These are phyloP conservation scores for Troides oblongomaculatus DNA, from an alignment of 2,888 invertebrate genomes.

Conservation along the genomic window DNA sequence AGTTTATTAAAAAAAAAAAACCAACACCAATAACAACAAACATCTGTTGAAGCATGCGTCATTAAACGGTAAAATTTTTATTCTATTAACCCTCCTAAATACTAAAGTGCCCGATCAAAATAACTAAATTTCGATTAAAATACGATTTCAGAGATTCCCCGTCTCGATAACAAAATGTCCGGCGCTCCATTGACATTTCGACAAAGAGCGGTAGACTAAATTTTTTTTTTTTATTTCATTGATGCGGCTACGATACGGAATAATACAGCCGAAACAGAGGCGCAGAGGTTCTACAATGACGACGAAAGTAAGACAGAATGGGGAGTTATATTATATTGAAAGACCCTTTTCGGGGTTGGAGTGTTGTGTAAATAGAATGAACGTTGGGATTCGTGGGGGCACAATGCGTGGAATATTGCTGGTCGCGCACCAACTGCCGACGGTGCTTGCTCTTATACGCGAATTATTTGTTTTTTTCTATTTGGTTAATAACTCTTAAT, in stretches of 20 bases:
- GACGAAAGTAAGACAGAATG: constrained; percentile 65
- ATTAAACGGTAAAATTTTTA: constrained; percentile 52
- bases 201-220: constrained; percentile 45
- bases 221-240: constrained; percentile 39
- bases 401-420: constrained; percentile 71
- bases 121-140: constrained; percentile 62
- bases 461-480: constrained; percentile 8
- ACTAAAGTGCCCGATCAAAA: constrained; percentile 41
- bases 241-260: constrained; percentile 53
- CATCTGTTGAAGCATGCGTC: constrained; percentile 58
- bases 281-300: constrained; percentile 55
- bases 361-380: constrained; percentile 77
- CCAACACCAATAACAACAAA: not conserved
- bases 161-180: constrained; percentile 67
- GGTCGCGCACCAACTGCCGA: constrained; percentile 41
- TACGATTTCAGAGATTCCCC: constrained; percentile 48
- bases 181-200: constrained; percentile 54
- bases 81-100: constrained; percentile 43
- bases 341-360: constrained; percentile 72
- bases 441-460: constrained; percentile 46
- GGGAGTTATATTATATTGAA: constrained; percentile 78
- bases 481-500: too few species aligned
- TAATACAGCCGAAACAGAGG: constrained; percentile 59
- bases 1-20: too few species aligned
- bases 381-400: constrained; percentile 53